These are phyloP conservation scores for Eustalomyia histrio DNA, from an alignment of 2,888 invertebrate species.

Conservation along the genomic window DNA sequence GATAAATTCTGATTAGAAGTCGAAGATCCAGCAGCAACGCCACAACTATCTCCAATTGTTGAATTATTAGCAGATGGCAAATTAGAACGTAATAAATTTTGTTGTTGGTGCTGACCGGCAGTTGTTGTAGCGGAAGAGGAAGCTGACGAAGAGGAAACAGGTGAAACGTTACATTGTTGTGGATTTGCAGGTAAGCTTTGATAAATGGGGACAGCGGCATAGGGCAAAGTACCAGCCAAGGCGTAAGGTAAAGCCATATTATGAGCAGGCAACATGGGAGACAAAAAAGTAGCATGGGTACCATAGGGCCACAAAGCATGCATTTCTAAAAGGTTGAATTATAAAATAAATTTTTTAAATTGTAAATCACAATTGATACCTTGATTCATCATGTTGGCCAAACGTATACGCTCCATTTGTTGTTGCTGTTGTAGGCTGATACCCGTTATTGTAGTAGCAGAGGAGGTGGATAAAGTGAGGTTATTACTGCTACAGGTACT, in stretches of 20 bases:
- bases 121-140: slow-evolving; percentile 39
- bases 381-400: slow-evolving; percentile 70
- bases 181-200: slow-evolving; percentile 58
- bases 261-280: slow-evolving; percentile 70
- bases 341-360: no score
- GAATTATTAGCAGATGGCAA: slow-evolving; percentile 29
- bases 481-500: neutral
- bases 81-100: slow-evolving; percentile 32
- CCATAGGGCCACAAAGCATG: slow-evolving; percentile 73
- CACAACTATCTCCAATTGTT: slow-evolving; percentile 4
- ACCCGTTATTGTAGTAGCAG: neutral
- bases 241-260: slow-evolving; percentile 70
- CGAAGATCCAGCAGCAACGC: neutral
- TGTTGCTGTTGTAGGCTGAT: slow-evolving; percentile 59
- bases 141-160: slow-evolving; percentile 52
- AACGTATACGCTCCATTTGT: slow-evolving; percentile 71
- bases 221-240: slow-evolving; percentile 67
- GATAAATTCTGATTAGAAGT: slow-evolving; percentile 25
- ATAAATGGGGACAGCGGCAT: slow-evolving; percentile 70
- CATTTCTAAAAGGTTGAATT: slow-evolving; percentile 67
- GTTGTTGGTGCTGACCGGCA: slow-evolving; percentile 37
- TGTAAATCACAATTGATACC: slow-evolving; percentile 59
- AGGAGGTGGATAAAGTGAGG: slow-evolving; percentile 18
- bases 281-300: slow-evolving; percentile 71
- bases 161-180: slow-evolving; percentile 61